Evolutionary conservation across 2,888 invertebrate species (phyloP).

Genomic region (Seira musarum): DNA sequence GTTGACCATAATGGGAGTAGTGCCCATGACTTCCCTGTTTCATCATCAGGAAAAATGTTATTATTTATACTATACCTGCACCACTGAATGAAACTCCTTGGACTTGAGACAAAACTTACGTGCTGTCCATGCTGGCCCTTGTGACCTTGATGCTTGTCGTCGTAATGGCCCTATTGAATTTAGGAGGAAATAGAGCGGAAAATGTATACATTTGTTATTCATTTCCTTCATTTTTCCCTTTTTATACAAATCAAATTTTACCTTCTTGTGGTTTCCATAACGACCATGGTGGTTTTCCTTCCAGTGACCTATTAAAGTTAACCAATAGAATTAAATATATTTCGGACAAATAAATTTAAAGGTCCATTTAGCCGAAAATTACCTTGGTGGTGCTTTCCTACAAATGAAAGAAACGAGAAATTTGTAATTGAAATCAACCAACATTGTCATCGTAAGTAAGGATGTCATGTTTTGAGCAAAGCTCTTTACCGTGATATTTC

Average conservation of each 20-base stretch:
- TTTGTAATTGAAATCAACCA: not conserved
- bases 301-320: constrained; percentile 68
- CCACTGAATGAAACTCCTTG: not conserved
- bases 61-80: not conserved
- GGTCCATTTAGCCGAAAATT: too few relatives aligned
- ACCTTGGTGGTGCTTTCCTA: constrained; percentile 65
- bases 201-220: not conserved
- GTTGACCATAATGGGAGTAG: constrained; percentile 65
- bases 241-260: too few relatives aligned
- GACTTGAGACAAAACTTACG: constrained; percentile 40
- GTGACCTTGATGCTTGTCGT: constrained; percentile 67
- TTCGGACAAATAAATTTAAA: too few relatives aligned
- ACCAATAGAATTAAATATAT: too few relatives aligned
- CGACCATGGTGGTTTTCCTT: constrained; percentile 59
- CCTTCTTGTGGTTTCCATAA: constrained; percentile 68
- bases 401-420: not conserved
- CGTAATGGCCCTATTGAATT: constrained; percentile 63
- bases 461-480: not conserved
- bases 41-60: too few relatives aligned
- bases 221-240: too few relatives aligned
- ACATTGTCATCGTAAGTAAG: not conserved
- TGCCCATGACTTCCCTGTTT: constrained; percentile 66
- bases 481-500: constrained; percentile 67
- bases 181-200: constrained; percentile 13
- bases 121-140: constrained; percentile 67